phyloP scores from a whole-genome alignment of 2,888 invertebrate species.

The Limnephilus lunatus region DNA sequence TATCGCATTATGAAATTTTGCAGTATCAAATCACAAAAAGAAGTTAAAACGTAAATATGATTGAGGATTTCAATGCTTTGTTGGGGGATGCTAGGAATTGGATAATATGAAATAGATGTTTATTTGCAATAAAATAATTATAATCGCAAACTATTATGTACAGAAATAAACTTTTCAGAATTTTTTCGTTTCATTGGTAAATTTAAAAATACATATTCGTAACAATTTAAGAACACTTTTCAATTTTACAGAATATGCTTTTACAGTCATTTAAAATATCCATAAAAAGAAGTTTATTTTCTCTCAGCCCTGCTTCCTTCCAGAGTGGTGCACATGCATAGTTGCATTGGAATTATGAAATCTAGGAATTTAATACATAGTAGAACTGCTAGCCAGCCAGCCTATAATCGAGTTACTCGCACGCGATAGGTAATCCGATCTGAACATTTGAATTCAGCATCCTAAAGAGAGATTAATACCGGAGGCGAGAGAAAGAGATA shows the following conservation, averaged over 20 bases:
- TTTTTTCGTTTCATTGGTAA: not conserved
- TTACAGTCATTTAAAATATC: not conserved
- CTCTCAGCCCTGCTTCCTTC: not conserved
- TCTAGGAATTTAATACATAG: not conserved
- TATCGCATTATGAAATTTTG: not conserved
- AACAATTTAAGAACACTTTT: not conserved
- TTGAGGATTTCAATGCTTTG: too few species aligned
- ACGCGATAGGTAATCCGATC: conserved; percentile 43
- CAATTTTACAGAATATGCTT: not conserved
- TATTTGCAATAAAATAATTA: too few species aligned
- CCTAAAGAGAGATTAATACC: not conserved
- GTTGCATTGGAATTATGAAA: conserved; percentile 24
- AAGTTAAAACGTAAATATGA: not conserved
- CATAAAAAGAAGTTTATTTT: not conserved
- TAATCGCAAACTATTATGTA: too few species aligned
- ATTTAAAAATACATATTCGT: not conserved
- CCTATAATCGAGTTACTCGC: conserved; percentile 41
- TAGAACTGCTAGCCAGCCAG: conserved; percentile 4
- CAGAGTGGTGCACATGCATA: not conserved
- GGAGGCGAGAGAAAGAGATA: not conserved
- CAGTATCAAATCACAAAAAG: not conserved
- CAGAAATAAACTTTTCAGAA: too few species aligned
- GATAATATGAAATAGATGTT: too few species aligned
- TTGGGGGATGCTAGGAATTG: too few species aligned
- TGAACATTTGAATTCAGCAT: conserved; percentile 17